Percentiles rank a stretch among this genome's conserved stretches.
Evolutionary conservation across 1,140 invertebrate genomes (phyloP).

Genomic region (Dysdera silvatica): DNA sequence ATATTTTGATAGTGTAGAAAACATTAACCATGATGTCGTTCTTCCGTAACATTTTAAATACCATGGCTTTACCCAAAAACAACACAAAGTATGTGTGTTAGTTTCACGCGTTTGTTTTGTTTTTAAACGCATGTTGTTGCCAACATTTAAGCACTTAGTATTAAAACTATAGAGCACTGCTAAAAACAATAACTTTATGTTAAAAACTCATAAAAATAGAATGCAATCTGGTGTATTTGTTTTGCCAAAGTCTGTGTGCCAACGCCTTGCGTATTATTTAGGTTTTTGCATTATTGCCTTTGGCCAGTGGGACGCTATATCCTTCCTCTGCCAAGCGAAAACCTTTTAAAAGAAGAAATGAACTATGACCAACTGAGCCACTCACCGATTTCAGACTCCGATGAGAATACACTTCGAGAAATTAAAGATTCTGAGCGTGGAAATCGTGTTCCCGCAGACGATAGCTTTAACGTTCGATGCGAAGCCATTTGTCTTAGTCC

Average conservation of each 20-base stretch:
- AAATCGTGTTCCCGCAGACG: too few species aligned
- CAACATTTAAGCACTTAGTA: not conserved
- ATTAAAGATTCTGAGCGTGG: too few species aligned
- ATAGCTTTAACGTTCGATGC: conserved; percentile 17
- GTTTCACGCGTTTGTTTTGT: not conserved
- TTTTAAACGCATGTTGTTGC: not conserved
- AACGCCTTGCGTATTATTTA: conserved; percentile 22
- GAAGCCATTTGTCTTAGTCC: conserved; percentile 18
- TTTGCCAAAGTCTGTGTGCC: conserved; percentile 15
- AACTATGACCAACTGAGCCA: too few species aligned
- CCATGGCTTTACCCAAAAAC: not conserved
- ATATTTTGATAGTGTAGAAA: too few species aligned
- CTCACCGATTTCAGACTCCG: too few species aligned
- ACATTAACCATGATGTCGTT: too few species aligned
- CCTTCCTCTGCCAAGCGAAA: not conserved
- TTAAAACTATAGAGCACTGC: not conserved
- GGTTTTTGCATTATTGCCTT: conserved; percentile 28
- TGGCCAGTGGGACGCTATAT: conserved; percentile 24
- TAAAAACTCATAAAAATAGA: conserved; percentile 2
- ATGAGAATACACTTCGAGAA: too few species aligned
- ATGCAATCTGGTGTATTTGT: not conserved
- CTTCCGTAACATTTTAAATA: too few species aligned
- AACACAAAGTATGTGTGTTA: not conserved
- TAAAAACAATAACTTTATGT: conserved; percentile 11
- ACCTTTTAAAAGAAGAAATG: not conserved